phyloP scores from a whole-genome alignment of 2,797 vertebrate genomes.

The Schizopygopsis pylzovi region DNA sequence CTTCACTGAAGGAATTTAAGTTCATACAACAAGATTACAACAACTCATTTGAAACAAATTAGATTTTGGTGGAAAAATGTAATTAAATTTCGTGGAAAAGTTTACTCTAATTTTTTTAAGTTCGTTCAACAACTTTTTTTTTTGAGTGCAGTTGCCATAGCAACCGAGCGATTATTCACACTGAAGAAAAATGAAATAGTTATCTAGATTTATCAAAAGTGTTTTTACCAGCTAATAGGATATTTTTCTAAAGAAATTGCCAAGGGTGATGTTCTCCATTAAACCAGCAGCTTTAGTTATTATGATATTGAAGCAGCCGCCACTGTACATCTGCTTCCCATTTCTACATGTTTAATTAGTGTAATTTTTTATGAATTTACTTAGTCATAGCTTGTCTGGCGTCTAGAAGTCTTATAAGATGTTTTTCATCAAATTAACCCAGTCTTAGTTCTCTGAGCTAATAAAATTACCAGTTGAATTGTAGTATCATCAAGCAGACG shows the following conservation, averaged over 20 bases:
- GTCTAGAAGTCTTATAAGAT: background rate
- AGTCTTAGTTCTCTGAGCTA: constrained; percentile 66
- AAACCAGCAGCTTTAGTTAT: constrained; percentile 38
- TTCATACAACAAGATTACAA: too few species aligned
- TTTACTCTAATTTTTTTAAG: too few species aligned
- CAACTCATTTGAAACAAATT: too few species aligned
- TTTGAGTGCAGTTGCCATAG: constrained; percentile 72
- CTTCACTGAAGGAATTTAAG: too few species aligned
- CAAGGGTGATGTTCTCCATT: constrained; percentile 46
- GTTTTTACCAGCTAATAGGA: constrained; percentile 67
- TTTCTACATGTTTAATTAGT: constrained; percentile 33
- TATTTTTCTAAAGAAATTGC: constrained; percentile 46
- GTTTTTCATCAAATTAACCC: constrained; percentile 17
- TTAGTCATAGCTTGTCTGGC: constrained; percentile 5
- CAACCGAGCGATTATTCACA: constrained; percentile 71
- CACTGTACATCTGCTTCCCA: constrained; percentile 26
- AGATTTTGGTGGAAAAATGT: too few species aligned
- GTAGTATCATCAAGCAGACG: constrained; percentile 33
- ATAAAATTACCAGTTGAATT: constrained; percentile 76
- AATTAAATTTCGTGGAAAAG: too few species aligned
- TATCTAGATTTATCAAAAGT: constrained; percentile 50
- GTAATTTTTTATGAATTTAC: constrained; percentile 31
- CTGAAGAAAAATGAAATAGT: constrained; percentile 71
- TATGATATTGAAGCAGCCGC: constrained; percentile 23
- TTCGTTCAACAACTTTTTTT: too few species aligned